phyloP scores from a whole-genome alignment of 1,140 invertebrate species.

The Aphelenchoides besseyi region DNA sequence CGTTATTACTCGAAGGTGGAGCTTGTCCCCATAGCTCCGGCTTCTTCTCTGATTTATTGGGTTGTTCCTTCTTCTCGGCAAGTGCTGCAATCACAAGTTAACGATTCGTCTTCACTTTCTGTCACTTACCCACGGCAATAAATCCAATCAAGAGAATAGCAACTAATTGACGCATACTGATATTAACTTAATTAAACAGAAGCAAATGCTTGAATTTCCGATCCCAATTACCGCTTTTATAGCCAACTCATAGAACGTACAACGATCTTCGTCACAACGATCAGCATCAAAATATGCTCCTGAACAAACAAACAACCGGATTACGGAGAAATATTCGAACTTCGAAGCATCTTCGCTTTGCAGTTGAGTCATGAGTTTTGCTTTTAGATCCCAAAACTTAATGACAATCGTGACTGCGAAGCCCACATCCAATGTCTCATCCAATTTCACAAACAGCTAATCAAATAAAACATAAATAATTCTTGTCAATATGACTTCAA shows the following conservation, averaged over 20 bases:
- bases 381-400: no score
- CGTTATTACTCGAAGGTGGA: background rate
- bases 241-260: background rate
- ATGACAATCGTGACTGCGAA: no score
- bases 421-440: no score
- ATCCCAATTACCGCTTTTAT: background rate
- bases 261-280: background rate
- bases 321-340: no score
- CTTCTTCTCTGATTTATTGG: background rate
- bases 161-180: background rate
- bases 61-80: background rate
- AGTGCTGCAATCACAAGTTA: background rate
- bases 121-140: background rate
- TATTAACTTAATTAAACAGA: background rate
- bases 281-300: background rate
- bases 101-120: no score
- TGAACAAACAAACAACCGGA: background rate
- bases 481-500: no score
- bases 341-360: no score
- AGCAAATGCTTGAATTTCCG: background rate
- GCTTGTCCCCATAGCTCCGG: background rate
- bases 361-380: no score
- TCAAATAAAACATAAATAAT: no score
- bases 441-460: no score
- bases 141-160: background rate